Evolutionary conservation across 2,113 vertebrate species (phyloP), one percentile per base, ranked within the genome.

Genomic region (Panthera uncia): DNA sequence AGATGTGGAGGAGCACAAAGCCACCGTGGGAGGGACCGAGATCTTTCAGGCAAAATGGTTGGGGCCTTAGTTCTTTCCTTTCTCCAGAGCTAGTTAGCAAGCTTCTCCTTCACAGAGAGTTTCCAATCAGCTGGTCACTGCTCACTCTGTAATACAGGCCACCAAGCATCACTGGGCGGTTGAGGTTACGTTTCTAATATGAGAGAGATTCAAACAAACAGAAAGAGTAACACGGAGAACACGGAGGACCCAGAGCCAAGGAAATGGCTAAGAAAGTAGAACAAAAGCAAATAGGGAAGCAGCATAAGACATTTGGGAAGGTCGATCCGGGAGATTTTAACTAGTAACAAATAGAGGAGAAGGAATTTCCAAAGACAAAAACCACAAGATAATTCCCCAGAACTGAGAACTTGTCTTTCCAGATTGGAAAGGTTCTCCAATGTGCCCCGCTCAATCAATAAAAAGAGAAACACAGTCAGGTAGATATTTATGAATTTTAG

Each of bases 311-410:
- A 74, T 61, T 78, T 78, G 31, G 84, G n/a, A 21, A 38, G 18
- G 23, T 50, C 27, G 33, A 1, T 36, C 50, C 25, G 25, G 36
- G 18, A 92, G n/a, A 29, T 45, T 66, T 31, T 19, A 76, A 87
- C 6, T 52, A 94, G 74, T 21, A 65, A 80, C 8, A 68, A 45
- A 36, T 14, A 68, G 25, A 92, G 15, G n/a, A 63, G 61, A 89
- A 29, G 29, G 82, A 94, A 78, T 50, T 36, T 86, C 63, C 50
- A 89, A 95, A 86, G 68, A 82, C 57, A 92, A 79, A 89, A 27
- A 80, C 12, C 1, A 5, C 21, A 71, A 88, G 66, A 94, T 79
- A 52, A 36, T 50, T 50, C 50, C 36, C 57, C 38, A 36, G 73
- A 79, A 83, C 3, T 41, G 10, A 93, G 84, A n/a, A 33, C 29